Conservation (phyloP, 2,888 invertebrate species). For the Scaptomyza flava region DNA sequence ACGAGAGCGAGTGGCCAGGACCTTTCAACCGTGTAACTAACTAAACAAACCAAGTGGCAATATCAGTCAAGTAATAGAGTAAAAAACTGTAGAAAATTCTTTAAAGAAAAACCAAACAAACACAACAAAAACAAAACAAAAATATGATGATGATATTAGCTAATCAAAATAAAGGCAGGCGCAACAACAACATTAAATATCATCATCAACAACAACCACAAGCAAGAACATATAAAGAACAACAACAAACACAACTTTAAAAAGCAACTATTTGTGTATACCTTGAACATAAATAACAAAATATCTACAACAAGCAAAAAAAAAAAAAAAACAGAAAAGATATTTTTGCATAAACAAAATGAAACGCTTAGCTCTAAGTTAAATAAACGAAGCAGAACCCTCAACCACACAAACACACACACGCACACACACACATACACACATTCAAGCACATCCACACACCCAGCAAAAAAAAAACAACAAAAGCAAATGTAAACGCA, state of each 20-base stretch:
- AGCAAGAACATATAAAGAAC: constrained; percentile 24
- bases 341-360: constrained; percentile 79
- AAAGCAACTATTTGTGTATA: constrained; percentile 75
- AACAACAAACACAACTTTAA: constrained; percentile 42
- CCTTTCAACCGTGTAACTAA: constrained; percentile 39
- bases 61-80: constrained; percentile 78
- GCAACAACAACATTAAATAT: constrained; percentile 35
- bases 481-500: constrained; percentile 37
- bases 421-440: constrained; percentile 18
- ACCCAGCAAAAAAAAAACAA: constrained; percentile 26
- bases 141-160: constrained; percentile 67
- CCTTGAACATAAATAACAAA: constrained; percentile 52
- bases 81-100: constrained; percentile 57
- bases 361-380: constrained; percentile 76
- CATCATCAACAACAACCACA: constrained; percentile 36
- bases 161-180: constrained; percentile 48
- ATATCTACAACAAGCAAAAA: constrained; percentile 46
- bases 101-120: constrained; percentile 10
- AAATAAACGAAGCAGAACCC: constrained; percentile 65
- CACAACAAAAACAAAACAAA: constrained; percentile 2
- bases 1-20: constrained; percentile 16
- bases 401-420: constrained; percentile 34
- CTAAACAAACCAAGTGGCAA: constrained; percentile 70
- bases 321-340: constrained; percentile 58
- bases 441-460: constrained; percentile 16